These are phyloP conservation scores for Podarcis cretensis DNA, from an alignment of 2,113 vertebrate species.

Conservation along the genomic window DNA sequence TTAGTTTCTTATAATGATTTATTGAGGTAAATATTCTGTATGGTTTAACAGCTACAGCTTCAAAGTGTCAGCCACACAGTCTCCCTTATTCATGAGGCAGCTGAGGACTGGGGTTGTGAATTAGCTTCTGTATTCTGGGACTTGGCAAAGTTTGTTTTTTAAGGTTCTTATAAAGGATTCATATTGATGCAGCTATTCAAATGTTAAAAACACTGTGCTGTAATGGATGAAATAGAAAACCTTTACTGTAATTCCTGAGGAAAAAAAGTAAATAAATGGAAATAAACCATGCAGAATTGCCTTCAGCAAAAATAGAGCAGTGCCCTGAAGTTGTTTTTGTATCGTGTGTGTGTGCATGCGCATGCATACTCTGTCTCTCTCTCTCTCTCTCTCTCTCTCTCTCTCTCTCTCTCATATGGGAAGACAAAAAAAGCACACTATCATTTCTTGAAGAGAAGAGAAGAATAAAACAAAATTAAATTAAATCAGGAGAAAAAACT, in stretches of 20 bases:
- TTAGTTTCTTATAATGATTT: conserved; percentile 89
- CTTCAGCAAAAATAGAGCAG: conserved; percentile 69
- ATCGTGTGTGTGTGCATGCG: not conserved
- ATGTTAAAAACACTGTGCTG: conserved; percentile 80
- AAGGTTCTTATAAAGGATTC: conserved; percentile 85
- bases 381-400: too few relatives aligned
- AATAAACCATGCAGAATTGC: conserved; percentile 76
- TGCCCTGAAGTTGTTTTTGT: conserved; percentile 58
- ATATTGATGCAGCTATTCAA: conserved; percentile 85
- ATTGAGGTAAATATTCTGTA: conserved; percentile 88
- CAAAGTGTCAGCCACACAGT: conserved; percentile 84
- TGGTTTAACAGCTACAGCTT: conserved; percentile 87
- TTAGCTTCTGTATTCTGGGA: conserved; percentile 85
- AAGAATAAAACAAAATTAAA: conserved; percentile 48
- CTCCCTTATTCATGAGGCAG: conserved; percentile 85
- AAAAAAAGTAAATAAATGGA: conserved; percentile 77
- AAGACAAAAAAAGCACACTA: conserved; percentile 24
- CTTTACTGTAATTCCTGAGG: conserved; percentile 80
- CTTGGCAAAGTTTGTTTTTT: conserved; percentile 85
- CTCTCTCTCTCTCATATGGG: not conserved
- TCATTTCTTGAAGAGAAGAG: conserved; percentile 54
- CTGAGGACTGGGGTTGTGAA: conserved; percentile 82
- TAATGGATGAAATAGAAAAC: conserved; percentile 83
- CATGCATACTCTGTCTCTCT: too few relatives aligned
- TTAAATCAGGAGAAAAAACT: conserved; percentile 61